Conservation (phyloP, 2,113 vertebrate genomes). For the Corythoichthys intestinalis region DNA sequence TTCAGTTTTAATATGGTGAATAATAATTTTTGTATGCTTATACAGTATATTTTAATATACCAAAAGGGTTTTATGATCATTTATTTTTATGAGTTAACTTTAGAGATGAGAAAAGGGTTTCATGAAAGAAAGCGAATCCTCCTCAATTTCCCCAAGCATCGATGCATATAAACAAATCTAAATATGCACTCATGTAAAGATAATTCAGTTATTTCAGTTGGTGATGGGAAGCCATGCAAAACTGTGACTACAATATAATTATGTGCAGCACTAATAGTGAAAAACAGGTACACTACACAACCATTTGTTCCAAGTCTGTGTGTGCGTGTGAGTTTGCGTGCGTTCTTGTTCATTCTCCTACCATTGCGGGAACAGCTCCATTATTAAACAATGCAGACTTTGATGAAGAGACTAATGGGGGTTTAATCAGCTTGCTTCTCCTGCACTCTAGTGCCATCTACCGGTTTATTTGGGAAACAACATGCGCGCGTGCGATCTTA, state of each 20-base stretch:
- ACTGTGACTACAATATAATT: slow-evolving; percentile 14
- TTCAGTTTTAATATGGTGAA: not conserved
- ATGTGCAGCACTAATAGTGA: slow-evolving; percentile 32
- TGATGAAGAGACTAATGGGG: slow-evolving; percentile 34
- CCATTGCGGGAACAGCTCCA: slow-evolving; percentile 44
- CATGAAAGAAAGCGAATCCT: slow-evolving; percentile 15
- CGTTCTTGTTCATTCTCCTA: slow-evolving; percentile 7
- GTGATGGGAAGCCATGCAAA: slow-evolving; percentile 43
- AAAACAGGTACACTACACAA: slow-evolving; percentile 23
- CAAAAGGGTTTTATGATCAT: not conserved
- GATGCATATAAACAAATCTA: slow-evolving; percentile 52
- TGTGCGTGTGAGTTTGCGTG: not conserved
- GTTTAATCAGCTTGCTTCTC: slow-evolving; percentile 41
- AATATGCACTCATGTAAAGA: slow-evolving; percentile 53
- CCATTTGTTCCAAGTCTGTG: not conserved
- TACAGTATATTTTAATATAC: not conserved
- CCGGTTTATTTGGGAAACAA: slow-evolving; percentile 27
- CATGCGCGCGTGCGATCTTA: slow-evolving; percentile 2
- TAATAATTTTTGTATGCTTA: not conserved
- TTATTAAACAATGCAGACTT: slow-evolving; percentile 38
- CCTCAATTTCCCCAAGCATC: slow-evolving; percentile 22
- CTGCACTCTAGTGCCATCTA: slow-evolving; percentile 64
- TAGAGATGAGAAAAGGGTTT: not conserved
- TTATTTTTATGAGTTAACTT: not conserved
- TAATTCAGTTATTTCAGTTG: slow-evolving; percentile 58